Evolutionary conservation across 2,888 invertebrate species (phyloP), one percentile per base, ranked within the genome.

Genomic region (Meteorus colon): DNA sequence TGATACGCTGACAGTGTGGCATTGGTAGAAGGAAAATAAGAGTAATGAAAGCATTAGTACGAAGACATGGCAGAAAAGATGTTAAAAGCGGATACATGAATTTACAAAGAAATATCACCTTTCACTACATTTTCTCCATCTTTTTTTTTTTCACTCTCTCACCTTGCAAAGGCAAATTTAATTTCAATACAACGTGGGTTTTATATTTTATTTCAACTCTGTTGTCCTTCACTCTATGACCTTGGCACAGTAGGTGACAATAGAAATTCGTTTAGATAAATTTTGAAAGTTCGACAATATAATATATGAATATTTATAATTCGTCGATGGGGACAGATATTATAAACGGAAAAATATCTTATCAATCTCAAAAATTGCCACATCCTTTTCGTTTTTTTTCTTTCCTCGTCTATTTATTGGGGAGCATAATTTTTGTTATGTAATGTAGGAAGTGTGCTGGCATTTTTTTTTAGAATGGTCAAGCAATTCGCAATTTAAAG

Each of bases 271-370:
- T 72, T 27, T 31, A 29, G 12, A 19, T 19, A 45, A 48, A 62
- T 45, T n/a, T 19, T 55, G 72, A 72, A 72, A 72, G 72, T 72
- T n/a, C 8, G 41, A 59, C 55, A 4, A 24, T 12, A 59, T 59
- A 34, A 55, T 51, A 31, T 55, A 72, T 63, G 24, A 12, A 19
- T 68, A 10, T 19, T 68, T 27, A 60, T 60, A 41, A 34, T 24
- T 59, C 12, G 19, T 19, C 8, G 4, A 19, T 3, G 8, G 6
- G 10, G 19, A 55, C 4, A 48, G 4, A 41, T 4, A 12, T 41
- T 12, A 8, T 41, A 12, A 41, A 12, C 1, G 2, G 8, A 41
- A 41, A 12, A 12, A 41, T 41, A 41, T 41, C 12, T 12, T 2
- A 12, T 41, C 12, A 2, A 41, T 6, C 8, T 4, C 34, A 10